Percentiles rank a stretch among this genome's conserved stretches.
These are phyloP conservation scores for Pycnonotus jocosus DNA, from an alignment of 2,113 vertebrate species.

Conservation along the genomic window DNA sequence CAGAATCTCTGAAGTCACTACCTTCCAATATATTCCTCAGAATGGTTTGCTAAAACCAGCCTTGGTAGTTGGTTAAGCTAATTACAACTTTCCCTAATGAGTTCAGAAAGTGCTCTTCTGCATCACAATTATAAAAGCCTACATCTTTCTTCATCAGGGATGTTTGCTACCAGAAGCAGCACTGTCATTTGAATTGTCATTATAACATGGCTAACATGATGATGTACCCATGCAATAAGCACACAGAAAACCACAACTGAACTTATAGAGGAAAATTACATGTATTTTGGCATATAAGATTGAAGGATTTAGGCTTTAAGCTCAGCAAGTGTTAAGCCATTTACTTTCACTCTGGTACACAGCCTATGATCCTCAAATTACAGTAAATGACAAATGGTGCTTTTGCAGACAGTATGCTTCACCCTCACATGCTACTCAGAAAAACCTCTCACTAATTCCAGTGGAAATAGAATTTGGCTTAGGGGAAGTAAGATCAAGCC, in stretches of 20 bases:
- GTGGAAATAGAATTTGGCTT: neutral
- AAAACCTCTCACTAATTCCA: neutral
- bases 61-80: neutral
- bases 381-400: neutral
- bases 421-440: neutral
- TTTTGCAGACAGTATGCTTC: neutral
- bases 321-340: neutral
- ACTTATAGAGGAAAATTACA: neutral
- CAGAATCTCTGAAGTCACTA: neutral
- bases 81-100: neutral
- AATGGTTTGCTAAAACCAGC: neutral
- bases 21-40: neutral
- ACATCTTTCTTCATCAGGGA: neutral
- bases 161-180: neutral
- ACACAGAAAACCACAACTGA: neutral
- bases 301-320: neutral
- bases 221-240: neutral
- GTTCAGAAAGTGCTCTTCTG: neutral
- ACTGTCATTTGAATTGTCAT: neutral
- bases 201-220: neutral
- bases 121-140: neutral
- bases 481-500: neutral
- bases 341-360: neutral
- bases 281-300: neutral
- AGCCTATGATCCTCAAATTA: neutral